Evolutionary conservation across 2,113 vertebrate species (phyloP).

Genomic region (Anser brachyrhynchus): DNA sequence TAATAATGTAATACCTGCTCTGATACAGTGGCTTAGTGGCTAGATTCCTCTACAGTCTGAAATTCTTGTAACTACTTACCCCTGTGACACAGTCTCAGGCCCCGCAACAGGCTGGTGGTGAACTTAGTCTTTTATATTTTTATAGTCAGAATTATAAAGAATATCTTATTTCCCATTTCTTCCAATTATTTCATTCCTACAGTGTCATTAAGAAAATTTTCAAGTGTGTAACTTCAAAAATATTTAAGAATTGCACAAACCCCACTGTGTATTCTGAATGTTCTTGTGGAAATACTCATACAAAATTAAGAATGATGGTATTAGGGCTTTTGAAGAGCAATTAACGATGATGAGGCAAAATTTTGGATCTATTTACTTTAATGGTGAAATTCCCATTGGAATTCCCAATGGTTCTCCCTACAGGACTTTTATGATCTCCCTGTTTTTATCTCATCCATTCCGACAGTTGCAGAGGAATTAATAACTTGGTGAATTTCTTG

Average conservation of each 20-base stretch:
- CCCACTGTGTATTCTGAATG: background rate
- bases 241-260: background rate
- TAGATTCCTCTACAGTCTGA: constrained; percentile 25
- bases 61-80: constrained; percentile 26
- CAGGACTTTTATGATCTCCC: background rate
- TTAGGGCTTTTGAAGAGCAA: constrained; percentile 3
- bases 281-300: background rate
- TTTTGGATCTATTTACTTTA: background rate
- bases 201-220: background rate
- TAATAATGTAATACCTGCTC: constrained; percentile 16
- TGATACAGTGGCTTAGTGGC: background rate
- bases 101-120: background rate
- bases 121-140: background rate
- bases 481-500: background rate
- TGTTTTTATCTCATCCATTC: background rate
- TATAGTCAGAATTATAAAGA: background rate
- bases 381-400: background rate
- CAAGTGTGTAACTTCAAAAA: background rate
- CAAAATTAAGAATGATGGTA: constrained; percentile 6
- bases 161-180: background rate
- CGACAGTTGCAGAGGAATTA: background rate
- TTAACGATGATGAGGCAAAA: constrained; percentile 12
- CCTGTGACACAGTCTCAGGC: background rate
- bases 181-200: background rate
- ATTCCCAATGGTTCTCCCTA: background rate